phyloP scores from a whole-genome alignment of 2,888 invertebrate species.

The Folsomia manolachei region DNA sequence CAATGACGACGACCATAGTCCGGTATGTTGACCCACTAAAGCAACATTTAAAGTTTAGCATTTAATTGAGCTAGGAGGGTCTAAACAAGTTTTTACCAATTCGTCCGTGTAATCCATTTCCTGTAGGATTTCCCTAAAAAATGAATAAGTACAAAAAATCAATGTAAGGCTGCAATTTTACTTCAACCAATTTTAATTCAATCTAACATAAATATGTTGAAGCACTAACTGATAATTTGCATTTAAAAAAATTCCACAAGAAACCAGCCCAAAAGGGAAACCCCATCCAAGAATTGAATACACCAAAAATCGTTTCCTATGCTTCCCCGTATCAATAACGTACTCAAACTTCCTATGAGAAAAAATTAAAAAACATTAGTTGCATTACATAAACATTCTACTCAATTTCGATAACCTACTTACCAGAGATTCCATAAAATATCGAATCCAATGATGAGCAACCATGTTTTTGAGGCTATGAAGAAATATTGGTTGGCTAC shows the following conservation, averaged over 20 bases:
- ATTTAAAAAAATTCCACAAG: slow-evolving; percentile 22
- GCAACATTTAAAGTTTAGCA: no score
- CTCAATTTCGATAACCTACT: no score
- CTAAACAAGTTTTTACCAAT: no score
- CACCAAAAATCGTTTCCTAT: slow-evolving; percentile 1
- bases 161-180: no score
- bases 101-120: background rate
- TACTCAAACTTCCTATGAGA: slow-evolving; percentile 18
- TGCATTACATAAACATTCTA: background rate
- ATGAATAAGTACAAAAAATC: background rate
- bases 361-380: no score
- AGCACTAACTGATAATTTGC: slow-evolving; percentile 20
- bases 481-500: slow-evolving; percentile 28
- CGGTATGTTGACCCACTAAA: slow-evolving; percentile 27
- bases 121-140: background rate
- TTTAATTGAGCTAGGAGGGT: no score
- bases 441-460: slow-evolving; percentile 30
- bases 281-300: slow-evolving; percentile 29
- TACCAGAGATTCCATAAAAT: slow-evolving; percentile 25
- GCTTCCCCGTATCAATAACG: slow-evolving; percentile 7
- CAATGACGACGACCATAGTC: slow-evolving; percentile 33
- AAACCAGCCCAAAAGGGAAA: slow-evolving; percentile 23
- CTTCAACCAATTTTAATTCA: no score
- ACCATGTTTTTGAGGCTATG: slow-evolving; percentile 31
- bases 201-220: no score